phyloP scores from a whole-genome alignment of 2,797 vertebrate genomes.

The Perodicticus potto region DNA sequence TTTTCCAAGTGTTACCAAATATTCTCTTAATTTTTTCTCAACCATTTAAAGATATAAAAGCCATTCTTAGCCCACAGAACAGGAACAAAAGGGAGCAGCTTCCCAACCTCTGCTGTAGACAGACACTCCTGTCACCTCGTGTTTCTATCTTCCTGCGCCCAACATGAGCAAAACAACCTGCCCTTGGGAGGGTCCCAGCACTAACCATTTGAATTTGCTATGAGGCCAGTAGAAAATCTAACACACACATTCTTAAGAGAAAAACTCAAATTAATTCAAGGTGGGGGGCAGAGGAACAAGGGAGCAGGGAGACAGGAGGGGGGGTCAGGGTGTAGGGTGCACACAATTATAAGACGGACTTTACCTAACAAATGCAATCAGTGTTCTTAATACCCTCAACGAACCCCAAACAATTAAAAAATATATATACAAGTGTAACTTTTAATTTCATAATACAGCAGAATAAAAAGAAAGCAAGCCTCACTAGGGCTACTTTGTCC shows the following conservation, averaged over 20 bases:
- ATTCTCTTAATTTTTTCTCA: background rate
- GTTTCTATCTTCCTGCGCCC: background rate
- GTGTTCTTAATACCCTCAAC: too few relatives aligned
- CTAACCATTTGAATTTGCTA: background rate
- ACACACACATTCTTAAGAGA: too few relatives aligned
- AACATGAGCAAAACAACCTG: background rate
- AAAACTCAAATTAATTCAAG: too few relatives aligned
- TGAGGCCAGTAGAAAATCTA: too few relatives aligned
- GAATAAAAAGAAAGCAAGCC: background rate
- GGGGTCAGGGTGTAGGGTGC: too few relatives aligned
- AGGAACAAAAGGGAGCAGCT: background rate
- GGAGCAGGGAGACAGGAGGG: too few relatives aligned
- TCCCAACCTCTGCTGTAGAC: background rate
- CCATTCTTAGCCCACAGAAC: background rate
- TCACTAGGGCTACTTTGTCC: background rate
- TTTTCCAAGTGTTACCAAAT: constrained; percentile 12
- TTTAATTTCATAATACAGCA: background rate
- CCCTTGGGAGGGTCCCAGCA: background rate
- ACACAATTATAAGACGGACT: too few relatives aligned
- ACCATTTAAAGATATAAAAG: background rate
- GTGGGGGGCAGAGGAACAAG: too few relatives aligned
- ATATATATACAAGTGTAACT: background rate
- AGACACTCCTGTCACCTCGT: background rate
- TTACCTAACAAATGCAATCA: too few relatives aligned
- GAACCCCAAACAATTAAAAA: too few relatives aligned